Conservation (phyloP, 2,113 vertebrate species). For the Notiomystis cincta region DNA sequence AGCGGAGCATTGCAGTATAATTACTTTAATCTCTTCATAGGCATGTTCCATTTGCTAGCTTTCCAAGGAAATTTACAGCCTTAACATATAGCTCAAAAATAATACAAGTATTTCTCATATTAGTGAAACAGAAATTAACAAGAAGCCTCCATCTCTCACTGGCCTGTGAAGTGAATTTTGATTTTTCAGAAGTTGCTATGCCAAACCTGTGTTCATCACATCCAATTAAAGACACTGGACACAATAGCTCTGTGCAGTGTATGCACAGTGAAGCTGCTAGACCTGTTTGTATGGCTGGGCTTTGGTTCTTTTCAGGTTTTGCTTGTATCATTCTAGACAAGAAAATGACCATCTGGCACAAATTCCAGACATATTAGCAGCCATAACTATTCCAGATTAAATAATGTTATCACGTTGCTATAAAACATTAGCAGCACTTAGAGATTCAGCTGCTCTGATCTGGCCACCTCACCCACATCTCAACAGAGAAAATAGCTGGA, state of each 20-base stretch:
- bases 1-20: slow-evolving; percentile 39
- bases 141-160: neutral
- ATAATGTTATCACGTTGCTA: slow-evolving; percentile 73
- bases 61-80: slow-evolving; percentile 43
- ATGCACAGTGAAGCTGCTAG: neutral
- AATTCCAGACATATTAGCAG: slow-evolving; percentile 74
- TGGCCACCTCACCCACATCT: slow-evolving; percentile 77
- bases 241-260: neutral
- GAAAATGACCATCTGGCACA: slow-evolving; percentile 63
- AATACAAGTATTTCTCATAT: neutral
- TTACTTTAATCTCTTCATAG: slow-evolving; percentile 61
- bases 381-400: slow-evolving; percentile 77
- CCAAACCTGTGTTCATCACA: neutral
- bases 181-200: neutral
- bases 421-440: slow-evolving; percentile 74
- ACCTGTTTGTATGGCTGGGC: neutral
- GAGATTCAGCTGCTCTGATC: slow-evolving; percentile 73
- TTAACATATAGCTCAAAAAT: slow-evolving; percentile 35
- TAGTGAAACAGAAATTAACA: slow-evolving; percentile 10
- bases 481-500: slow-evolving; percentile 63
- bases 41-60: slow-evolving; percentile 55
- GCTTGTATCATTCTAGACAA: slow-evolving; percentile 14
- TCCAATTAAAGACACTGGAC: neutral
- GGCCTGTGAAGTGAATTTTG: neutral
- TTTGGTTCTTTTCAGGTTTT: neutral